phyloP scores from a whole-genome alignment of 2,113 vertebrate species.

The Onychostruthus taczanowskii region DNA sequence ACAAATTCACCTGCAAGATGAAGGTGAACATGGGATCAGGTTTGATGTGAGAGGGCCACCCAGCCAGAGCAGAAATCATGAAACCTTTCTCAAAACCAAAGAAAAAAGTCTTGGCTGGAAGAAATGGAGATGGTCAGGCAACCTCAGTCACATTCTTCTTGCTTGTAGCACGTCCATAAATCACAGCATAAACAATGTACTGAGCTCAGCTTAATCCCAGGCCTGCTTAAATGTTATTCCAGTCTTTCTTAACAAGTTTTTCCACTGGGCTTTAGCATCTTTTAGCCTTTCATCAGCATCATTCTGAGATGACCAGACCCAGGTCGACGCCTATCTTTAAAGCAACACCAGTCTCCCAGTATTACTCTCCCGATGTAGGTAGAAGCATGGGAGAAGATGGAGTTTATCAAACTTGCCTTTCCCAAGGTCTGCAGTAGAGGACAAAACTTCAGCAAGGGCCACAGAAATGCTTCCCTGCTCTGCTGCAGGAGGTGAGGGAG shows the following conservation, averaged over 20 bases:
- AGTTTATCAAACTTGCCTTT: neutral
- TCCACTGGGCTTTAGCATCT: neutral
- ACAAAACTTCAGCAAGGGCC: neutral
- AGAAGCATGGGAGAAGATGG: neutral
- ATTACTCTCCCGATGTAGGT: neutral
- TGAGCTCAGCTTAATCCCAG: neutral
- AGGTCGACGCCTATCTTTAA: neutral
- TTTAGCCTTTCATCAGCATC: neutral
- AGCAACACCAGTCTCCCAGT: neutral
- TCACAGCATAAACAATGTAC: neutral
- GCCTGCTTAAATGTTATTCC: neutral
- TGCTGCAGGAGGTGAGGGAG: neutral
- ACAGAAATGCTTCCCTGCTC: neutral
- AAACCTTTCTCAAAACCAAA: neutral
- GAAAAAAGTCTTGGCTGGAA: neutral
- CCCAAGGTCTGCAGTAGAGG: neutral
- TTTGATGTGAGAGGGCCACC: neutral
- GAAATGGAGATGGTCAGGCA: neutral
- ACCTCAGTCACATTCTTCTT: neutral
- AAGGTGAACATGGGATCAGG: accelerated
- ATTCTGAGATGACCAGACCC: neutral
- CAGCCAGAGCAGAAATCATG: neutral
- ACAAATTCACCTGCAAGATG: neutral
- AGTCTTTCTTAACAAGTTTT: neutral
- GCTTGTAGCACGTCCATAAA: neutral